These are phyloP conservation scores for Lobophora halterata DNA, from an alignment of 2,888 invertebrate genomes.

Conservation along the genomic window DNA sequence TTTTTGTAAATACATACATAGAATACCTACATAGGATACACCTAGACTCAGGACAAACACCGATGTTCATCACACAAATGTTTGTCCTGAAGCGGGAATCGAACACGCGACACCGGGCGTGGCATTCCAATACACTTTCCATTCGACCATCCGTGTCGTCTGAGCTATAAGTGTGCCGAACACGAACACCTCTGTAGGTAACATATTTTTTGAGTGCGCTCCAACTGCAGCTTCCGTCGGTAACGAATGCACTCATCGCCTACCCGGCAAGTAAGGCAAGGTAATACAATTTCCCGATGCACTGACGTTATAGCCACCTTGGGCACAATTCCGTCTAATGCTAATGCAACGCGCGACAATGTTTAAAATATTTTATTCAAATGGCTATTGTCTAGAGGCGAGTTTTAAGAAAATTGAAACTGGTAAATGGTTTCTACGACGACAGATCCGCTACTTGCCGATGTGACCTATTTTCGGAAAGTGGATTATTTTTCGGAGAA, in stretches of 20 bases:
- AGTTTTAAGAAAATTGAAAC: slow-evolving; percentile 37
- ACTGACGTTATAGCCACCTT: slow-evolving; percentile 64
- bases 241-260: slow-evolving; percentile 72
- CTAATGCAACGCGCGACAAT: slow-evolving; percentile 54
- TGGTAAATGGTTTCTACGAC: slow-evolving; percentile 21
- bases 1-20: no score
- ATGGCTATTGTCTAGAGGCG: slow-evolving; percentile 32
- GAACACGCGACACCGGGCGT: no score
- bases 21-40: no score
- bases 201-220: slow-evolving; percentile 51
- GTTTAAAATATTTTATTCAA: slow-evolving; percentile 52
- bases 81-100: no score
- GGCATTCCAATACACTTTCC: no score
- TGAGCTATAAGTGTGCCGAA: no score
- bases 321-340: slow-evolving; percentile 73
- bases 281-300: slow-evolving; percentile 73
- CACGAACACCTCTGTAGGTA: slow-evolving; percentile 35
- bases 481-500: slow-evolving; percentile 24
- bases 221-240: slow-evolving; percentile 51
- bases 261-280: slow-evolving; percentile 51
- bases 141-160: no score
- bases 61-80: no score
- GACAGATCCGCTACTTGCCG: slow-evolving; percentile 10
- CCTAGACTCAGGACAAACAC: no score
- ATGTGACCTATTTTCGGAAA: slow-evolving; percentile 29